Evolutionary conservation across 2,797 vertebrate genomes (phyloP), one percentile per base, ranked within the genome.

Genomic region (Sarcophilus harrisii): DNA sequence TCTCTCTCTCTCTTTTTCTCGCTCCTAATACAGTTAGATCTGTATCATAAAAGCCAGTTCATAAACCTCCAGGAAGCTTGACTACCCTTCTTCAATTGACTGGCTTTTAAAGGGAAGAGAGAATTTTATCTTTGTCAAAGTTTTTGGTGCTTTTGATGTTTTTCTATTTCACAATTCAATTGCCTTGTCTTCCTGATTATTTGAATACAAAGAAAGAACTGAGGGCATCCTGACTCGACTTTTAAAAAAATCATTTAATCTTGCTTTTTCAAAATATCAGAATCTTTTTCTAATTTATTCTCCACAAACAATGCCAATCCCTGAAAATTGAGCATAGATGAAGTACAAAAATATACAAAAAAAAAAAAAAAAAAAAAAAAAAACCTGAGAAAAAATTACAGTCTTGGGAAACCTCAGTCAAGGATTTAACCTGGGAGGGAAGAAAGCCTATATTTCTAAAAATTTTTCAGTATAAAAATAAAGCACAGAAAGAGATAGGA

Each of bases 201-300:
- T 90, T 93, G 91, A 93, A 94, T 58, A 54, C 28, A 90, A 96
- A 49, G 5, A 95, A 94, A 96, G 29, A 9, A 32, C 32, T 90
- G 55, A 66, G 62, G 57, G n/a, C 30, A 93, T 95, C 93, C 58
- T 66, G 54, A 93, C 57, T 91, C 60, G 91, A 96, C 62, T 91
- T 90, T 90, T 90, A 93, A n/a, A n/a, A n/a, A 10, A 93, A 96
- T 93, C n/a, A 81, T 96, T 96, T 57, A 93, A 90, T 93, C 55
- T 90, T 93, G 94, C 32, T 93, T 91, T 91, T 96, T 94, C 60
- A 92, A 55, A 94, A 93, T 87, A 94, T 24, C 4, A 91, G 8
- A 58, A 32, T 92, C 24, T 93, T 87, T 52, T 92, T 52, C 32
- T 91, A 93, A 93, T 54, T 32, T 91, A 57, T 91, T 87, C 62